Evolutionary conservation across 1,140 invertebrate genomes (phyloP).

Genomic region (Micrasema minimum): DNA sequence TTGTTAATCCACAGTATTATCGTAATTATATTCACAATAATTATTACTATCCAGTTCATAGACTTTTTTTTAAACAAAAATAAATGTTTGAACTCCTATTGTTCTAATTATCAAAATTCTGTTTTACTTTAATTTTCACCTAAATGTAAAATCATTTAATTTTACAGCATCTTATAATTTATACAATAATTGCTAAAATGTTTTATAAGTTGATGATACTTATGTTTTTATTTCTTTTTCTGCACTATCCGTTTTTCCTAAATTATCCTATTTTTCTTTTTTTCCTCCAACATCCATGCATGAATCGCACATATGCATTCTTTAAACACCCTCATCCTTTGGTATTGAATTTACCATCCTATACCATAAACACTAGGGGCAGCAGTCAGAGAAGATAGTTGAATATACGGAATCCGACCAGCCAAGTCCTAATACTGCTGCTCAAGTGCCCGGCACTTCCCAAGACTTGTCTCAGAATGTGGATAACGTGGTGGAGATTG

Average conservation of each 20-base stretch:
- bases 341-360: slow-evolving; percentile 39
- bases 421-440: background rate
- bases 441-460: background rate
- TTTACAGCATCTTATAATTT: too few species aligned
- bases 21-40: too few species aligned
- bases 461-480: slow-evolving; percentile 42
- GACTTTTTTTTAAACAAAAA: too few species aligned
- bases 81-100: too few species aligned
- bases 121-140: too few species aligned
- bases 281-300: slow-evolving; percentile 33
- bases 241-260: slow-evolving; percentile 36
- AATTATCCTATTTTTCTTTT: slow-evolving; percentile 12
- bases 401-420: slow-evolving; percentile 40
- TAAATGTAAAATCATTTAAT: too few species aligned
- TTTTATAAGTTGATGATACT: slow-evolving; percentile 28
- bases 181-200: too few species aligned
- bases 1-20: too few species aligned
- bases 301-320: slow-evolving; percentile 41
- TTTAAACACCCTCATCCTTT: slow-evolving; percentile 34
- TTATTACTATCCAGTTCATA: too few species aligned
- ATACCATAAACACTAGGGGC: slow-evolving; percentile 46
- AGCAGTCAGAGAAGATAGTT: slow-evolving; percentile 44
- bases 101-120: too few species aligned
- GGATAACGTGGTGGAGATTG: slow-evolving; percentile 54
- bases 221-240: slow-evolving; percentile 43